Base-by-base conservation (phyloP, 2,113 vertebrate species). In the Catharus bicknelli region DNA sequence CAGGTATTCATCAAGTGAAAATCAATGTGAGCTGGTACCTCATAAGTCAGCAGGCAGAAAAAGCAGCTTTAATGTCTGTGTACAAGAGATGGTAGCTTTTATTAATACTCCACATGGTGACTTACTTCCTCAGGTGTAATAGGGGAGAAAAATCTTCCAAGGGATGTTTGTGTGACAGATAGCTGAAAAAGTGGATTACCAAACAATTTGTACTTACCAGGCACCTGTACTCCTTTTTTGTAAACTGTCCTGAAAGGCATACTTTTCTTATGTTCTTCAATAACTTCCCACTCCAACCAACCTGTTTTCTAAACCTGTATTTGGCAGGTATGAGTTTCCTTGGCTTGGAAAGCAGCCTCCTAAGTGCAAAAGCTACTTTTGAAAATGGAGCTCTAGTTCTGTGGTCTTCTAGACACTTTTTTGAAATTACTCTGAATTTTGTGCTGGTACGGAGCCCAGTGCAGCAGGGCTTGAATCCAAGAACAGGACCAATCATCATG, bases 331-430 rank as follows among this genome's bases (percentile, higher is more conserved):
- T 3, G 17, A 86, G n/a, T 47, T 85, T 83, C 29, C 64, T 94
- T 91, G 90, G 84, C 85, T 94, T 95, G 59, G 61, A 94, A 90
- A 87, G 7, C 23, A 66, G 29, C 32, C 50, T 90, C 94, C 34
- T 48, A 95, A 93, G 55, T 85, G 72, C 77, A 92, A 89, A 94
- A 96, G 70, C 82, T 91, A 92, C 94, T 92, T 95, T 92, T 94
- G 78, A 79, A 92, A 96, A 85, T 83, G 58, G 53, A 89, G 55
- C 26, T 90, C 79, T 67, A 76, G 81, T 79, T 95, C 86, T 69
- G 36, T 89, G 87, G 54, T 94, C 94, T 95, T 91, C 82, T 79
- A 94, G 77, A 93, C 70, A 94, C 85, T 34, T 94, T 93, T 87
- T 59, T 58, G 68, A 96, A 90, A 94, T 86, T 75, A 93, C 74